Evolutionary conservation across 2,888 invertebrate genomes (phyloP).

Genomic region (Heteromurus nitidus): DNA sequence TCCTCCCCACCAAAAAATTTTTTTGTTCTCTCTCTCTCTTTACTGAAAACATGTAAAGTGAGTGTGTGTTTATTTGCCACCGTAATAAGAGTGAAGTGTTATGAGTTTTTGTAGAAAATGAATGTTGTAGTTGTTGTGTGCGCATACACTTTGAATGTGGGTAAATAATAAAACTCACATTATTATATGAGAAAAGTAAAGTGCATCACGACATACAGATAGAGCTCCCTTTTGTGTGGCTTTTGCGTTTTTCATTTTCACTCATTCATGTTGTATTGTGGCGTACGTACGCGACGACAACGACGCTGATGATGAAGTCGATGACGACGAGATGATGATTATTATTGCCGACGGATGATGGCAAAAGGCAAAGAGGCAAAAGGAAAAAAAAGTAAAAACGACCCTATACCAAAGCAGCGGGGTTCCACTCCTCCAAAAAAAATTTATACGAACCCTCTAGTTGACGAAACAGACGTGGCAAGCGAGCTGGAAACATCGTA

Average conservation of each 20-base stretch:
- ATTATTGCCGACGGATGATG: conserved; percentile 56
- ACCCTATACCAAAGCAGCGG: conserved; percentile 25
- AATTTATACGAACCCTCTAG: too few species aligned
- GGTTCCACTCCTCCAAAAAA: conserved; percentile 49
- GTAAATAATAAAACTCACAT: not conserved
- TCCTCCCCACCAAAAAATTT: not conserved
- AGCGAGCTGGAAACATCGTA: too few species aligned
- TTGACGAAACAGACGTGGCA: too few species aligned
- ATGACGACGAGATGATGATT: conserved; percentile 38
- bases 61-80: not conserved
- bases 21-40: not conserved
- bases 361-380: conserved; percentile 41
- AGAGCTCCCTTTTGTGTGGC: conserved; percentile 45
- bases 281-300: not conserved
- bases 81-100: conserved; percentile 23
- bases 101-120: conserved; percentile 17
- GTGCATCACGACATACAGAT: not conserved
- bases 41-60: not conserved
- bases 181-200: conserved; percentile 17
- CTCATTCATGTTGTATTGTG: not conserved
- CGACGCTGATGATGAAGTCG: conserved; percentile 26
- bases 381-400: conserved; percentile 23
- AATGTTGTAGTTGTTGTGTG: conserved; percentile 3
- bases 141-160: not conserved
- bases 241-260: conserved; percentile 54